These are phyloP conservation scores for Macquaria australasica DNA, from an alignment of 2,113 vertebrate species.

Conservation along the genomic window DNA sequence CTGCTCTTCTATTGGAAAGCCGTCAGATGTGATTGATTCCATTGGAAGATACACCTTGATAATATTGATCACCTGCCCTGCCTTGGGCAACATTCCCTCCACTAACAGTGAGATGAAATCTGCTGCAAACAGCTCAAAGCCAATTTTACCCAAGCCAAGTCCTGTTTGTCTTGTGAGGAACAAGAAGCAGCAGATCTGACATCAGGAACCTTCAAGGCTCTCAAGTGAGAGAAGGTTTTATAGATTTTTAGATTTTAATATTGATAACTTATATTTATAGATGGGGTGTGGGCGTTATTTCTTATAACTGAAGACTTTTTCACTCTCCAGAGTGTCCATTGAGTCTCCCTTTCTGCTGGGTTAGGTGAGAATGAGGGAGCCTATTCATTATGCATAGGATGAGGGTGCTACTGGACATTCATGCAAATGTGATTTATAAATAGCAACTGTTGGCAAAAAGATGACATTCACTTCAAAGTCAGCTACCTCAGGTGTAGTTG, in stretches of 20 bases:
- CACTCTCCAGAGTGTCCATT: not conserved
- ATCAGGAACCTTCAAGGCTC: slow-evolving; percentile 30
- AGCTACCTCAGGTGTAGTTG: slow-evolving; percentile 40
- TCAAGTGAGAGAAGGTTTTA: slow-evolving; percentile 9
- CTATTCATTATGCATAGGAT: slow-evolving; percentile 65
- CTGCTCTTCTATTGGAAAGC: slow-evolving; percentile 62
- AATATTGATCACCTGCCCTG: slow-evolving; percentile 73
- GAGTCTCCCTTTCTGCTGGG: slow-evolving; percentile 17
- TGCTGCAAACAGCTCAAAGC: slow-evolving; percentile 70
- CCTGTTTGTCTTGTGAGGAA: slow-evolving; percentile 70
- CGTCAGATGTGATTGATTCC: slow-evolving; percentile 77
- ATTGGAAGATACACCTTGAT: slow-evolving; percentile 79
- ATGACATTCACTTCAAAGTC: slow-evolving; percentile 61
- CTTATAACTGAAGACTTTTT: slow-evolving; percentile 9
- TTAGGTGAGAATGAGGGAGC: slow-evolving; percentile 31
- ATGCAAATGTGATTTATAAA: slow-evolving; percentile 76
- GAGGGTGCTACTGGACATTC: slow-evolving; percentile 56
- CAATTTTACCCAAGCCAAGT: slow-evolving; percentile 61
- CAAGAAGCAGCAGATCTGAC: slow-evolving; percentile 62
- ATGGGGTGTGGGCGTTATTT: not conserved
- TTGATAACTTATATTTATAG: not conserved
- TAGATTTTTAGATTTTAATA: slow-evolving; percentile 40
- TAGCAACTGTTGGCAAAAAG: slow-evolving; percentile 59
- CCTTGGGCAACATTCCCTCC: slow-evolving; percentile 61
- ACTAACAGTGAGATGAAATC: slow-evolving; percentile 71